Conservation (phyloP, 2,113 vertebrate genomes). For the Motacilla alba region DNA sequence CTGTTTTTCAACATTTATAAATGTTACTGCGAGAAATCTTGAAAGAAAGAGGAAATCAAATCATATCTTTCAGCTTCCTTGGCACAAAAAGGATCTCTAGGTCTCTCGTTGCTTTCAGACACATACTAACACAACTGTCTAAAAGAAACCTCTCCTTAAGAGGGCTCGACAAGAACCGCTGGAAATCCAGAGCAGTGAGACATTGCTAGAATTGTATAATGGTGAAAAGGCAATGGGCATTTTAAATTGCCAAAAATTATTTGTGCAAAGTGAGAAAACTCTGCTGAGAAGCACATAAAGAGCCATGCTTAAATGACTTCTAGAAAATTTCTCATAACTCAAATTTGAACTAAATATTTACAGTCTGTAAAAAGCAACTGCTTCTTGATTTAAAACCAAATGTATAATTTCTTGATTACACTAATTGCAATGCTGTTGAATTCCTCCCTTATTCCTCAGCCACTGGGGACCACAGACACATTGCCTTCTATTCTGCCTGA, state of each 20-base stretch:
- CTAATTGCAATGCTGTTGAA: neutral
- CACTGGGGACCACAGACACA: neutral
- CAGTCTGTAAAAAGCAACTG: neutral
- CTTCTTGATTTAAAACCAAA: neutral
- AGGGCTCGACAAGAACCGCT: neutral
- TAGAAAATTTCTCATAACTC: neutral
- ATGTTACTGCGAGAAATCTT: neutral
- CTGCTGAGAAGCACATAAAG: neutral
- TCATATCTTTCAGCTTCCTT: neutral
- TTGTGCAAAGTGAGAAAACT: neutral
- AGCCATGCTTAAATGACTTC: neutral
- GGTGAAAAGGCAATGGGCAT: neutral
- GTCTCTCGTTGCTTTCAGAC: neutral
- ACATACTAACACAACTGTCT: neutral
- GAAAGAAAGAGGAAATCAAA: neutral
- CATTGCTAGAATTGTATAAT: neutral
- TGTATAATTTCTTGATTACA: neutral
- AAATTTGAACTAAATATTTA: neutral
- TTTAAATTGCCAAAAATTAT: neutral
- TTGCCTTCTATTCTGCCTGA: neutral
- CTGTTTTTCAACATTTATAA: neutral
- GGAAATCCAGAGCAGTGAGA: neutral
- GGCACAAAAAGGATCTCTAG: neutral
- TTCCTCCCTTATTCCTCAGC: neutral
- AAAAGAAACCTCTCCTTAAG: neutral